phyloP scores from a whole-genome alignment of 2,797 vertebrate genomes.

The Hylomyscus alleni region DNA sequence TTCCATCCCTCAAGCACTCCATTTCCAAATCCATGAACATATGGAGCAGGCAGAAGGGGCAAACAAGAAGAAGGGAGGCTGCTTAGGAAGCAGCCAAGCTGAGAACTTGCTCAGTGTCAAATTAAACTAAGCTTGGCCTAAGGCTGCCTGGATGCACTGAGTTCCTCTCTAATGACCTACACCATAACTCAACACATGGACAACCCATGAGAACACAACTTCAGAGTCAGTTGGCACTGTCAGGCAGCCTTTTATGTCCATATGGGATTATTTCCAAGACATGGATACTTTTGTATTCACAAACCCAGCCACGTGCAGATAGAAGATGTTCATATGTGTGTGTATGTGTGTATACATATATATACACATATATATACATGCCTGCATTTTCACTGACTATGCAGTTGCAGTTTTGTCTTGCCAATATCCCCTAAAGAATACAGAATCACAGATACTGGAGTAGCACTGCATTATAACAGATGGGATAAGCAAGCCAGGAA shows the following conservation, averaged over 20 bases:
- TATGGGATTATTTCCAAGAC: background rate
- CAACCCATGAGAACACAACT: background rate
- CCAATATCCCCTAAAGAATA: background rate
- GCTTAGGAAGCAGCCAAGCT: background rate
- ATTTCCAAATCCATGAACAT: background rate
- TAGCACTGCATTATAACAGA: background rate
- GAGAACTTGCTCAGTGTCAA: background rate
- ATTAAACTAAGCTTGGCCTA: background rate
- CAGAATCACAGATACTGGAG: background rate
- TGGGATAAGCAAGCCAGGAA: background rate
- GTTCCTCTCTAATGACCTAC: background rate
- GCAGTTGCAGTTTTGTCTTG: background rate
- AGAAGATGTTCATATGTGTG: background rate
- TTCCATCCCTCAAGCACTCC: background rate
- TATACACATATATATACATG: too few relatives aligned
- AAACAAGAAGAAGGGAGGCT: fast-evolving
- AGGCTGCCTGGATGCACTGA: background rate
- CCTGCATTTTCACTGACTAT: background rate
- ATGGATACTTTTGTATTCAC: background rate
- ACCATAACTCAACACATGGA: background rate
- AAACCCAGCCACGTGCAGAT: background rate
- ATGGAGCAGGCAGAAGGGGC: background rate
- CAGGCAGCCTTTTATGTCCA: background rate
- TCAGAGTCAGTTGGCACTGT: background rate
- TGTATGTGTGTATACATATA: too few relatives aligned